Evolutionary conservation across 2,113 vertebrate species (phyloP).

Genomic region (Neotoma lepida): DNA sequence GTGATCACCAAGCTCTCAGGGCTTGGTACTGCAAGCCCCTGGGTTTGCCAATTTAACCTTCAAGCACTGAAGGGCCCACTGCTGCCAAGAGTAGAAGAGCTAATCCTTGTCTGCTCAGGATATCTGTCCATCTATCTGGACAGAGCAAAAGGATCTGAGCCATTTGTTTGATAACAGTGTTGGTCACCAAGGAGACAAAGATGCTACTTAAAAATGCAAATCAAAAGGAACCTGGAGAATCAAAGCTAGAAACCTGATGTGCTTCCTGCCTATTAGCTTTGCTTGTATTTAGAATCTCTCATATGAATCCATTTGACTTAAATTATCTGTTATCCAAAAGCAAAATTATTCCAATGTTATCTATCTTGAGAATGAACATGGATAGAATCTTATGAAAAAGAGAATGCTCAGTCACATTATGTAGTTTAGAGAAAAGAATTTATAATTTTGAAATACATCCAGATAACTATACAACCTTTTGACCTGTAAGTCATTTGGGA

Average conservation of each 20-base stretch:
- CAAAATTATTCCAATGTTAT: not conserved
- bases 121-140: not conserved
- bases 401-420: not conserved
- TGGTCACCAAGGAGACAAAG: not conserved
- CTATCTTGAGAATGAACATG: not conserved
- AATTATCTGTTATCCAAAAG: not conserved
- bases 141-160: not conserved
- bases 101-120: not conserved
- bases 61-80: too few species aligned
- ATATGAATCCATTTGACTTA: not conserved
- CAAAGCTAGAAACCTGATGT: accelerated
- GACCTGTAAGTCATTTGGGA: not conserved
- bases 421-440: not conserved
- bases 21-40: not conserved
- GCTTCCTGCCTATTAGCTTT: not conserved
- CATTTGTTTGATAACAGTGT: too few species aligned
- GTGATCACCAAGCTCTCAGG: not conserved
- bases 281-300: not conserved
- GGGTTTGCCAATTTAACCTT: not conserved
- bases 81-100: not conserved
- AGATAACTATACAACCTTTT: not conserved
- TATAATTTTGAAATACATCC: not conserved
- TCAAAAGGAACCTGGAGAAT: not conserved
- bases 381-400: not conserved
- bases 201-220: not conserved